Evolutionary conservation across 2,113 vertebrate species (phyloP).

Genomic region (Rhynchopsitta pachyrhyncha): DNA sequence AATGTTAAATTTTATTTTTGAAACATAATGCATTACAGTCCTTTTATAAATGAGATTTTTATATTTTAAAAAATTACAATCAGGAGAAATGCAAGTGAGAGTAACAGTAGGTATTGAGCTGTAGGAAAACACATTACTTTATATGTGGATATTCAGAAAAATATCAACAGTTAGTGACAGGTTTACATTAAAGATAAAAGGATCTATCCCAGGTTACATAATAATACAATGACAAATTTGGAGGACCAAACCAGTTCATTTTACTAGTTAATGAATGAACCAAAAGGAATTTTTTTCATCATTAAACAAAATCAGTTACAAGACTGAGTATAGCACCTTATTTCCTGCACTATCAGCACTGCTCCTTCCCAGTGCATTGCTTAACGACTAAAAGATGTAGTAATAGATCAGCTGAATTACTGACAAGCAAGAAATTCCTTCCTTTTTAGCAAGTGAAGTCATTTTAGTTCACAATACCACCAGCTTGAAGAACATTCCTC

Average conservation of each 20-base stretch:
- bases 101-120: neutral
- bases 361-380: neutral
- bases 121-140: neutral
- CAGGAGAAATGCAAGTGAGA: neutral
- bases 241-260: neutral
- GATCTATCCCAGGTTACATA: neutral
- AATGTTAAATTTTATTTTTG: neutral
- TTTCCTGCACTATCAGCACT: neutral
- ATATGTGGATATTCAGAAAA: neutral
- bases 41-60: neutral
- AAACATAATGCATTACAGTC: neutral
- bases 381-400: neutral
- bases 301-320: neutral
- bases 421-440: neutral
- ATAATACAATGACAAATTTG: neutral
- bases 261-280: neutral
- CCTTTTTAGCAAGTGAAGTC: neutral
- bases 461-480: neutral
- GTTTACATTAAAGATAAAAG: neutral
- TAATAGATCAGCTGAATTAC: neutral
- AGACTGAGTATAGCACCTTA: neutral
- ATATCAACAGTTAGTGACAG: neutral
- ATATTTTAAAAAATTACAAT: neutral
- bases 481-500: neutral
- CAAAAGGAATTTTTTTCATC: neutral